These are phyloP conservation scores for Passer montanus DNA, from an alignment of 2,113 vertebrate genomes.

Conservation along the genomic window DNA sequence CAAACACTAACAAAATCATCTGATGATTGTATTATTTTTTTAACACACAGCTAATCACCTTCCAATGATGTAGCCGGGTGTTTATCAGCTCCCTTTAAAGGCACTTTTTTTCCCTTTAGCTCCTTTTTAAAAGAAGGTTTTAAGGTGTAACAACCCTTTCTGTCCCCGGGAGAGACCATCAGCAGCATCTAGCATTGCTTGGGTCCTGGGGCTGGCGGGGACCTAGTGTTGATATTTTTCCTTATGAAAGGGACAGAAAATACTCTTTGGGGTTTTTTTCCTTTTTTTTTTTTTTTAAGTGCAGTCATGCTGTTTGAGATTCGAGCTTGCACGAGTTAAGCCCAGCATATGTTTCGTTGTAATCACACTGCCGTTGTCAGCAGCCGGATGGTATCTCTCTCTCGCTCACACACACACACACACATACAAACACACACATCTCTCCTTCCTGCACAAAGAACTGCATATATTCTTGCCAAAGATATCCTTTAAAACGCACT, in stretches of 20 bases:
- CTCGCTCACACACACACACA: neutral
- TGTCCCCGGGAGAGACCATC: neutral
- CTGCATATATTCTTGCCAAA: constrained; percentile 81
- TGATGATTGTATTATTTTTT: neutral
- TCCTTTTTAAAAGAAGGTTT: neutral
- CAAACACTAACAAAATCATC: neutral
- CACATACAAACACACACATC: constrained; percentile 1
- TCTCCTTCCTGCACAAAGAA: constrained; percentile 59
- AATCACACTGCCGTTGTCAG: constrained; percentile 59
- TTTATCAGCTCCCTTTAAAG: constrained; percentile 49
- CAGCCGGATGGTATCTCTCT: constrained; percentile 58
- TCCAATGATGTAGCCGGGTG: neutral
- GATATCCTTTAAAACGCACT: constrained; percentile 78
- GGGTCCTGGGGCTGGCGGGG: neutral
- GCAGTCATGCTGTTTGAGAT: constrained; percentile 50
- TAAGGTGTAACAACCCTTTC: neutral
- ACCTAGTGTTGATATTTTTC: constrained; percentile 31
- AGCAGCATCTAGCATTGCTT: neutral
- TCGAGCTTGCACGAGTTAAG: neutral
- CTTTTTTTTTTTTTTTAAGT: neutral
- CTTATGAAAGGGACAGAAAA: constrained; percentile 10
- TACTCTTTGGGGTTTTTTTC: neutral
- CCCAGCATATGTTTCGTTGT: constrained; percentile 50
- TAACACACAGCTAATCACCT: constrained; percentile 48
- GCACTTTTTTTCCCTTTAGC: constrained; percentile 19